phyloP scores from a whole-genome alignment of 2,888 invertebrate species.

The Lasioglossum leucozonium region DNA sequence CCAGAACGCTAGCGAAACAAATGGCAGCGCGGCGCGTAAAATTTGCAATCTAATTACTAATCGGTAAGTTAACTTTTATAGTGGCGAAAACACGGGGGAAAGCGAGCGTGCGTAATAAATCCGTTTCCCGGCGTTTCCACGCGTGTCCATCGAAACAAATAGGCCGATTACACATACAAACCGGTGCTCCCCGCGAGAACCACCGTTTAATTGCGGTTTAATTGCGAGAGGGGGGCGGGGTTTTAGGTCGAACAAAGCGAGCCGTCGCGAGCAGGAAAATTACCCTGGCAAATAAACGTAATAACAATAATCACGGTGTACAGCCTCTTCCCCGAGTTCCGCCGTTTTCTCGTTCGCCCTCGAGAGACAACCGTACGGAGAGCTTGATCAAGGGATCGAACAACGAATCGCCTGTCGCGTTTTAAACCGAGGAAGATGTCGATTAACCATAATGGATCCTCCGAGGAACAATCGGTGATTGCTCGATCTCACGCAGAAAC shows the following conservation, averaged over 20 bases:
- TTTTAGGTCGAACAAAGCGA: neutral
- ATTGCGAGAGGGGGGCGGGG: neutral
- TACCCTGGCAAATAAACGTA: neutral
- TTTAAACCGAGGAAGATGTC: neutral
- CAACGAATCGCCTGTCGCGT: neutral
- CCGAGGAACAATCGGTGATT: neutral
- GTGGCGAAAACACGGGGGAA: neutral
- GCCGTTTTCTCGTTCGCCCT: neutral
- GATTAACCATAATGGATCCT: neutral
- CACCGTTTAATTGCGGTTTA: neutral
- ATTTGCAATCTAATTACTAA: neutral
- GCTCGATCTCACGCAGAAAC: neutral
- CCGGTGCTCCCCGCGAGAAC: neutral
- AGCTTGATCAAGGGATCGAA: neutral
- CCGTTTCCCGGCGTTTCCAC: constrained; percentile 3
- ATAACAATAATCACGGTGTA: neutral
- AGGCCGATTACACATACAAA: neutral
- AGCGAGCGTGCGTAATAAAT: neutral
- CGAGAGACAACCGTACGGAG: neutral
- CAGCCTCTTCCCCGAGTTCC: neutral
- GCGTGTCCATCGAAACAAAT: neutral
- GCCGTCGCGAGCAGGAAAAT: neutral
- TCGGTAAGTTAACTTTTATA: constrained; percentile 6
- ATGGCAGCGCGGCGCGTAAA: neutral
- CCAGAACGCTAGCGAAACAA: neutral